A percentile compares a stretch with the other conserved stretches of the same genome.
These are phyloP conservation scores for Osedax frankpressi DNA, from an alignment of 2,888 invertebrate species.

Conservation along the genomic window DNA sequence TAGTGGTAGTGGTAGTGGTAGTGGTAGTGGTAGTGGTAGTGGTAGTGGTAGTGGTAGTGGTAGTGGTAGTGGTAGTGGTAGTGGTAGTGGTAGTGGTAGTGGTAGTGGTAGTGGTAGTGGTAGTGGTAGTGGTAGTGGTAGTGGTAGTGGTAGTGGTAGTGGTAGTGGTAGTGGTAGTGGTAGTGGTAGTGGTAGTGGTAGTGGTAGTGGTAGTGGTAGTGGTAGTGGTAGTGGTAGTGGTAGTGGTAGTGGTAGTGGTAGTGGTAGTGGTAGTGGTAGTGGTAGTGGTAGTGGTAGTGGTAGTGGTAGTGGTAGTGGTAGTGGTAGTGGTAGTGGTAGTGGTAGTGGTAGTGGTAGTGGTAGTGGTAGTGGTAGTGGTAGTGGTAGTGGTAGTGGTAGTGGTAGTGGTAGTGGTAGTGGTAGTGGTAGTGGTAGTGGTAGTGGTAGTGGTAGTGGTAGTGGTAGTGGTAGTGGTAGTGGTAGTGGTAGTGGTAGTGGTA, in stretches of 20 bases:
- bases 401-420: background rate
- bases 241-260: background rate
- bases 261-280: background rate
- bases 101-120: background rate
- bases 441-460: background rate
- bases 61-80: slow-evolving; percentile 8
- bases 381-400: background rate
- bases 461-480: background rate
- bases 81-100: slow-evolving; percentile 8
- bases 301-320: background rate
- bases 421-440: background rate
- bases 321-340: background rate
- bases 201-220: background rate
- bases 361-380: background rate
- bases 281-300: background rate
- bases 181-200: background rate
- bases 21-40: slow-evolving; percentile 8
- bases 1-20: slow-evolving; percentile 8
- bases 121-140: background rate
- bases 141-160: background rate
- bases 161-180: background rate
- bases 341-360: background rate
- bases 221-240: background rate
- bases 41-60: slow-evolving; percentile 7
- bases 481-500: background rate